A percentile compares a stretch with the other conserved stretches of the same genome.
Conservation (phyloP, 2,113 vertebrate species). For the Psophia crepitans region DNA sequence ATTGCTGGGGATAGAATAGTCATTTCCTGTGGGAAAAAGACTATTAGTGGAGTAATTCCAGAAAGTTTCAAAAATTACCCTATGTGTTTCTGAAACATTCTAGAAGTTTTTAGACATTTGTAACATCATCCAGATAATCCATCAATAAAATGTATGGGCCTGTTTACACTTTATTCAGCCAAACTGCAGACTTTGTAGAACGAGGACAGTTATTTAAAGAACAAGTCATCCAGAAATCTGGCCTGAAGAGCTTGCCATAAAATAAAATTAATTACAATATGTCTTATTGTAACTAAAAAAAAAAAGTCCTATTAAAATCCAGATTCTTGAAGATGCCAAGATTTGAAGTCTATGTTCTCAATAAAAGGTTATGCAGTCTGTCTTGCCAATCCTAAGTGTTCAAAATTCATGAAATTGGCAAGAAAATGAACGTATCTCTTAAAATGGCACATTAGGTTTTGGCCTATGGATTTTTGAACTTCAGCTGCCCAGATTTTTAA, state of each 20-base stretch:
- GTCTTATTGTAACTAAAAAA: not conserved
- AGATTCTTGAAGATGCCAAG: not conserved
- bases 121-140: not conserved
- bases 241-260: not conserved
- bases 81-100: not conserved
- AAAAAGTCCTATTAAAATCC: not conserved
- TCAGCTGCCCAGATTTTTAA: not conserved
- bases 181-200: not conserved
- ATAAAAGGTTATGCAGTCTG: not conserved
- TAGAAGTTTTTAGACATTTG: not conserved
- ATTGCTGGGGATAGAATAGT: not conserved
- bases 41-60: conserved; percentile 3
- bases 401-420: not conserved
- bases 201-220: not conserved
- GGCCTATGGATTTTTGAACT: not conserved
- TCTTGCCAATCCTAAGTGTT: not conserved
- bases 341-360: not conserved
- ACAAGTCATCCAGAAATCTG: not conserved
- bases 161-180: not conserved
- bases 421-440: not conserved
- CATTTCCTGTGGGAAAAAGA: not conserved
- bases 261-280: not conserved
- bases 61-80: not conserved
- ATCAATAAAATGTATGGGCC: not conserved
- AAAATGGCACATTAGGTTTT: not conserved